Evolutionary conservation across 35 echinoderm and acorn worm genomes (phyloP), one percentile per base, ranked within the genome.

Genomic region (Anneissia japonica): DNA sequence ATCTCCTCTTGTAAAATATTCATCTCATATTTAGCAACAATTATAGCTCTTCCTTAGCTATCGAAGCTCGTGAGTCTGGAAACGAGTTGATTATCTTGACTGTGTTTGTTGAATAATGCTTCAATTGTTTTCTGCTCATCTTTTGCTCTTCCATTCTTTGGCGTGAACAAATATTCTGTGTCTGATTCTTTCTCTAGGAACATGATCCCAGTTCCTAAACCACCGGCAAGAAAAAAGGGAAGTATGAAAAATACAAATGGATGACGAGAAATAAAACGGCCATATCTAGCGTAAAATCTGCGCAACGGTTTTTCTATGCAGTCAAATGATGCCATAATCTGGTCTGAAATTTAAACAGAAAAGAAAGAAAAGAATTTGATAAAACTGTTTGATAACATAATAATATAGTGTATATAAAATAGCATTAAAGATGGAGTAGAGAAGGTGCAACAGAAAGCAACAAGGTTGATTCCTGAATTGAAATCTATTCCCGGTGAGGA

Each of bases 81-180:
- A 19, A 23, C 9, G 26, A 64, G 51, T 64, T 64, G 51, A 2
- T 26, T 26, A 2, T 64, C 6, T 64, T 64, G 6, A 26, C 2
- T 9, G 21, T 64, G 11, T 2, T 26, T 26, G 19, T 64, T 21
- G 32, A 77, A 90, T 30, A 90, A 74, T 13, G 74, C 46, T 46
- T 90, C 88, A 21, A 83, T 74, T 16, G 26, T 77, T 1, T 37
- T 43, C 34, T 82, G 34, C 30, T 90, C 88, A 19, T 39, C 72
- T 2, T 77, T 46, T 0, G 88, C 72, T 46, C 76, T 73, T 14
- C 81, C 74, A 40, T 77, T 84, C 46, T 39, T 39, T 45, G 88
- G 88, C 6, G 81, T 83, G 82, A 84, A 90, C 13, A 90, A 40
- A 21, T 39, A 46, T 46, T 90, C 88, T 0, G 84, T 26, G 74